Evolutionary conservation across 2,113 vertebrate species (phyloP).

Genomic region (Microcebus tavaratra): DNA sequence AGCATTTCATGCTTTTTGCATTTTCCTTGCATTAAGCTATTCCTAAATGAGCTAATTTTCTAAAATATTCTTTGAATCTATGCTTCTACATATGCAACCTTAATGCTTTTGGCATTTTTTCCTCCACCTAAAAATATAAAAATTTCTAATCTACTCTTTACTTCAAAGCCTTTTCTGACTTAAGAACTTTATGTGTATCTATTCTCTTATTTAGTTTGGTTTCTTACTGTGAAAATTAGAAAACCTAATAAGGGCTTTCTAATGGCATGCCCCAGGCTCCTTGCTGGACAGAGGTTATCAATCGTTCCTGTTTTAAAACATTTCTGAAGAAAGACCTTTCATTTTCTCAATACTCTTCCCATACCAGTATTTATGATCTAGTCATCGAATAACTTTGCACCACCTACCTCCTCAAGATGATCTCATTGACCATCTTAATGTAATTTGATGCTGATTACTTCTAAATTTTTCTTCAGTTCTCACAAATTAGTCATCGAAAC

Average conservation of each 20-base stretch:
- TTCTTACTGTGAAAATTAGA: slow-evolving; percentile 21
- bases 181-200: background rate
- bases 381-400: background rate
- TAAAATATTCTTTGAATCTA: background rate
- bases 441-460: background rate
- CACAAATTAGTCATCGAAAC: slow-evolving; percentile 44
- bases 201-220: background rate
- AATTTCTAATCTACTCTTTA: background rate
- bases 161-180: background rate
- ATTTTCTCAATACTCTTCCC: background rate
- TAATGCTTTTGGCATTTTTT: background rate
- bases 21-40: slow-evolving; percentile 27
- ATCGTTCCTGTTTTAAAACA: slow-evolving; percentile 40
- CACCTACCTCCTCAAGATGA: background rate
- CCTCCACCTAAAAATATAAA: background rate
- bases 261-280: background rate
- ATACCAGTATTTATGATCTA: background rate
- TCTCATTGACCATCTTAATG: background rate
- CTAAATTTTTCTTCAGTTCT: slow-evolving; percentile 2
- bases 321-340: background rate
- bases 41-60: slow-evolving; percentile 29
- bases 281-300: background rate
- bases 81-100: background rate
- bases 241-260: background rate
- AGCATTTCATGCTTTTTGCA: background rate